Base-by-base conservation (phyloP, 1,140 invertebrate genomes). In the Euura lappo region DNA sequence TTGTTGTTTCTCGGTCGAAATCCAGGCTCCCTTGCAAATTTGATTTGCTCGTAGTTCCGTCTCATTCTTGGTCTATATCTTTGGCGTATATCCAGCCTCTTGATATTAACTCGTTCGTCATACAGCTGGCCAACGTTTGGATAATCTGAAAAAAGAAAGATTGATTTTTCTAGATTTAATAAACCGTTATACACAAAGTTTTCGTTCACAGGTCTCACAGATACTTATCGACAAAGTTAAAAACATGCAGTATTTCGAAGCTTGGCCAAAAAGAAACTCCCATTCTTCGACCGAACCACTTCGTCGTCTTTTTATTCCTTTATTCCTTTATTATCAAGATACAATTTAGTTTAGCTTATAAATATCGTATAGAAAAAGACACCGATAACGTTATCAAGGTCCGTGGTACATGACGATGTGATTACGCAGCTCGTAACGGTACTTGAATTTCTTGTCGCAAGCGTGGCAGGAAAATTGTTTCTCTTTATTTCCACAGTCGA, bases 401-500 rank as follows among this genome's bases (percentile, higher is more conserved):
- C 45, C 45, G 44, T 84, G 84, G 46, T 84, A 81, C 5, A 76
- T 77, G 3, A 73, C 69, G 11, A 84, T 76, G 44, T 88, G 86
- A 68, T 87, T 88, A 10, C 79, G 77, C 70, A 87, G 76, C 69
- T 87, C 85, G 71, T 85, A 87, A 72, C 82, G 76, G 64, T 87
- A 87, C 43, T 82, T 87, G 65, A 84, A 88, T 73, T 86, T 85
- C 44, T 76, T 78, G 2, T 83, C 72, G 71, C 85, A 88, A 10
- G 77, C 71, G 68, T 77, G 74, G 68, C 86, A 86, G 0, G 78
- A 64, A 46, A 85, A 86, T 71, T 76, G 79, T 71, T 83, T 87
- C 6, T 81, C 85, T 71, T 90, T 89, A 43, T 88, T 85, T 2
- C 89, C 89, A 65, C 90, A 91, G 68, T 90, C 89, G n/a, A 90